Percentiles rank a stretch among this genome's conserved stretches.
These are phyloP conservation scores for Ophioninae sp. DNA, from an alignment of 2,888 invertebrate species.

Conservation along the genomic window DNA sequence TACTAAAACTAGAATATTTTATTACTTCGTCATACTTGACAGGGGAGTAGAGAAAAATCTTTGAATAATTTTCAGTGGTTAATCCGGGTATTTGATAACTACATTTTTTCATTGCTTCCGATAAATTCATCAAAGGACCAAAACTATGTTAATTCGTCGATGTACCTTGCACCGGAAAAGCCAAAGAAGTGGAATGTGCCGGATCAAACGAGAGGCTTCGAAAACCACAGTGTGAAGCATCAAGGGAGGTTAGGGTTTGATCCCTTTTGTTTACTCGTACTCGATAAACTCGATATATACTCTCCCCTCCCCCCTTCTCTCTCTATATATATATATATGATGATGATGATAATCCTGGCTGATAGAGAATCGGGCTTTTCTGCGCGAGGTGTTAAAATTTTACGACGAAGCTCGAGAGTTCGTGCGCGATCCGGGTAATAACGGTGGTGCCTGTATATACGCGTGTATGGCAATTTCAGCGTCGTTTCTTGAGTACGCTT, in stretches of 20 bases:
- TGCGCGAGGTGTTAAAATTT: slow-evolving; percentile 21
- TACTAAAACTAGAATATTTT: no score
- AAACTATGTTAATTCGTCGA: neutral
- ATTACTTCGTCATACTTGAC: no score
- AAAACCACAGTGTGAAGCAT: neutral
- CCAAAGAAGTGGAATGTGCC: neutral
- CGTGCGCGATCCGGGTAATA: neutral
- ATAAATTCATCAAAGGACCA: neutral
- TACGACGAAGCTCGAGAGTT: slow-evolving; percentile 3
- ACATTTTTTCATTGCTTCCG: neutral
- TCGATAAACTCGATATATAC: slow-evolving; percentile 1
- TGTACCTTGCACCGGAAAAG: neutral
- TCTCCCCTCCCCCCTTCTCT: no score
- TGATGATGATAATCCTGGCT: neutral
- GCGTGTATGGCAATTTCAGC: slow-evolving; percentile 7
- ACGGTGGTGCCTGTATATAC: neutral
- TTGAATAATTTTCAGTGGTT: neutral
- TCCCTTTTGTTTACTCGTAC: neutral
- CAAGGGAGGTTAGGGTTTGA: neutral
- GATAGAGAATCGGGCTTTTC: neutral
- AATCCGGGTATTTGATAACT: neutral
- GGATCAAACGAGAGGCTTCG: neutral
- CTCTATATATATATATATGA: neutral
- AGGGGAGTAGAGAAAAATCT: neutral
- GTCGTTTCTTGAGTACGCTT: neutral